Conservation (phyloP, 2,888 invertebrate species). For the Drosophila rubida region DNA sequence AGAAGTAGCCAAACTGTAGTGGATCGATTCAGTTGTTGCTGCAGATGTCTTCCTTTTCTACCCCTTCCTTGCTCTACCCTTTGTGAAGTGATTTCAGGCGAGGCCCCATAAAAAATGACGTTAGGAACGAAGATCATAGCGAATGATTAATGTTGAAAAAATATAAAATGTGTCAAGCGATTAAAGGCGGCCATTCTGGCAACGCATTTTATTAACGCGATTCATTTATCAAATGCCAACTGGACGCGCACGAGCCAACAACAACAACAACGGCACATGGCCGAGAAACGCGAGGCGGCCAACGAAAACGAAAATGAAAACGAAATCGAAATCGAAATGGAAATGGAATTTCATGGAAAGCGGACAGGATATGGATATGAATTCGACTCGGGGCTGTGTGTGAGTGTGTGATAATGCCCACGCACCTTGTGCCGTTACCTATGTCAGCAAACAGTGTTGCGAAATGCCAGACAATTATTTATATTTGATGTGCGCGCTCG, state of each 20-base stretch:
- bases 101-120: slow-evolving; percentile 36
- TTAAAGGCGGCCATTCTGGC: slow-evolving; percentile 67
- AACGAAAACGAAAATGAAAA: slow-evolving; percentile 6
- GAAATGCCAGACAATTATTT: slow-evolving; percentile 52
- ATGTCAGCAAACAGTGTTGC: slow-evolving; percentile 41
- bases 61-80: slow-evolving; percentile 13
- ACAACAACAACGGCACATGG: no score
- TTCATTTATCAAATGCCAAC: slow-evolving; percentile 69
- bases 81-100: slow-evolving; percentile 15
- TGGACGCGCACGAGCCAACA: slow-evolving; percentile 22
- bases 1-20: neutral
- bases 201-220: slow-evolving; percentile 65
- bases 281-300: neutral
- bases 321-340: slow-evolving; percentile 29
- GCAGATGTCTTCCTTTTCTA: neutral
- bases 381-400: slow-evolving; percentile 39
- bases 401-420: slow-evolving; percentile 41
- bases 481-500: slow-evolving; percentile 45
- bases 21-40: slow-evolving; percentile 4
- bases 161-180: slow-evolving; percentile 74
- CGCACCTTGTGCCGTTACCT: slow-evolving; percentile 35
- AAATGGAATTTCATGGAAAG: neutral
- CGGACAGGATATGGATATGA: slow-evolving; percentile 1
- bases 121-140: slow-evolving; percentile 47
- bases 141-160: slow-evolving; percentile 72